phyloP scores from a whole-genome alignment of 2,888 invertebrate species.

The Chalcosyrphus nemorum region DNA sequence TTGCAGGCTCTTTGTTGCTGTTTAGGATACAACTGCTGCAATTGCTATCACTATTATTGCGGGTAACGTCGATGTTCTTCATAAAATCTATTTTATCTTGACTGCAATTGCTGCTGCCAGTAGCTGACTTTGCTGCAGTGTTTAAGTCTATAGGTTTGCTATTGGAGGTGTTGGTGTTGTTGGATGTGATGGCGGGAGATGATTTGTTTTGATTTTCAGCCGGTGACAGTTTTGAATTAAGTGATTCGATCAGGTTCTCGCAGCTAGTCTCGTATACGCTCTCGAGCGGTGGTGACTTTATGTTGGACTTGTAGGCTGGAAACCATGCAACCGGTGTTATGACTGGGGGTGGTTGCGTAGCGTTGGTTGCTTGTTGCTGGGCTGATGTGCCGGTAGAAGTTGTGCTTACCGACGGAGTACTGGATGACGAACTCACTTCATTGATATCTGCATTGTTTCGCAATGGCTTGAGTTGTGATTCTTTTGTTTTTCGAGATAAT shows the following conservation, averaged over 20 bases:
- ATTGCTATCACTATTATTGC: constrained; percentile 51
- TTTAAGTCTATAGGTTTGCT: constrained; percentile 27
- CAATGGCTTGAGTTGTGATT: constrained; percentile 60
- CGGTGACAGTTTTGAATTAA: constrained; percentile 46
- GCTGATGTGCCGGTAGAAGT: background rate
- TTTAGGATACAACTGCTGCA: constrained; percentile 45
- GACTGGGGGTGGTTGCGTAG: constrained; percentile 32
- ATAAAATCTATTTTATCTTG: constrained; percentile 24
- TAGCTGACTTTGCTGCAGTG: too few species aligned
- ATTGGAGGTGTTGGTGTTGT: constrained; percentile 22
- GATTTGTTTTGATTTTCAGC: constrained; percentile 48
- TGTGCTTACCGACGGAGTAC: constrained; percentile 5
- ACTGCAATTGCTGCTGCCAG: constrained; percentile 43
- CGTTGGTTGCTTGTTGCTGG: constrained; percentile 47
- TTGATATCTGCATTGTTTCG: constrained; percentile 11
- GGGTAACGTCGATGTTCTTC: constrained; percentile 52
- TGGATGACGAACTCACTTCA: constrained; percentile 40
- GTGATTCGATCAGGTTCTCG: constrained; percentile 80
- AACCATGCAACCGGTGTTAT: constrained; percentile 48
- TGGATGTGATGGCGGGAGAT: constrained; percentile 60
- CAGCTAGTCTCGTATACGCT: constrained; percentile 83
- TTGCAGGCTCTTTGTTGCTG: constrained; percentile 33
- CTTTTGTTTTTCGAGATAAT: constrained; percentile 79
- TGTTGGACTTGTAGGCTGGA: constrained; percentile 75
- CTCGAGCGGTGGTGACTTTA: constrained; percentile 81